phyloP scores from a whole-genome alignment of 1,140 invertebrate genomes.

The Trachelipus rathkii region DNA sequence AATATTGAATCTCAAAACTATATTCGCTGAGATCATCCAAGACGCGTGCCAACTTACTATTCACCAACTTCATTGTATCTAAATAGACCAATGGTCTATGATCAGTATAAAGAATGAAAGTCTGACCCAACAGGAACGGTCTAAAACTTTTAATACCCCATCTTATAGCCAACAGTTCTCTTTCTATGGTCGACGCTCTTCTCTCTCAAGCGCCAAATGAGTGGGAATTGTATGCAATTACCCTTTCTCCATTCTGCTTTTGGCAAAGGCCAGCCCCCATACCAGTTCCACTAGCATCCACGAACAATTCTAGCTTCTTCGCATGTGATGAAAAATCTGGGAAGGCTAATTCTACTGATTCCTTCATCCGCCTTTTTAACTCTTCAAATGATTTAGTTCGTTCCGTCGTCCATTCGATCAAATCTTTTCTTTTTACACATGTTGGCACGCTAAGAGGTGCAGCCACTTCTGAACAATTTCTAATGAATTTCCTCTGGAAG shows the following conservation, averaged over 20 bases:
- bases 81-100: slow-evolving; percentile 16
- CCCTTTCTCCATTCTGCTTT: not conserved
- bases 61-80: not conserved
- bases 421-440: not conserved
- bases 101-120: not conserved
- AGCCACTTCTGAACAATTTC: not conserved
- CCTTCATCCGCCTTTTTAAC: not conserved
- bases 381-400: not conserved
- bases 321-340: not conserved
- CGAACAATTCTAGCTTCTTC: not conserved
- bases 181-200: slow-evolving; percentile 15
- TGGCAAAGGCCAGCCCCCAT: not conserved
- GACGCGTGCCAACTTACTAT: not conserved
- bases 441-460: not conserved
- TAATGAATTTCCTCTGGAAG: not conserved
- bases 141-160: slow-evolving; percentile 9
- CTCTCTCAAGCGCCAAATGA: not conserved
- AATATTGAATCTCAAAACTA: not conserved
- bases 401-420: not conserved
- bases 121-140: slow-evolving; percentile 6
- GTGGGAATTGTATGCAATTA: slow-evolving; percentile 5
- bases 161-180: not conserved
- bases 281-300: not conserved
- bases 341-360: not conserved
- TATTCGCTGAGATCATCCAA: slow-evolving; percentile 7